Percentiles rank a stretch among this genome's conserved stretches.
phyloP scores from a whole-genome alignment of 2,113 vertebrate species.

The Otolemur garnettii region DNA sequence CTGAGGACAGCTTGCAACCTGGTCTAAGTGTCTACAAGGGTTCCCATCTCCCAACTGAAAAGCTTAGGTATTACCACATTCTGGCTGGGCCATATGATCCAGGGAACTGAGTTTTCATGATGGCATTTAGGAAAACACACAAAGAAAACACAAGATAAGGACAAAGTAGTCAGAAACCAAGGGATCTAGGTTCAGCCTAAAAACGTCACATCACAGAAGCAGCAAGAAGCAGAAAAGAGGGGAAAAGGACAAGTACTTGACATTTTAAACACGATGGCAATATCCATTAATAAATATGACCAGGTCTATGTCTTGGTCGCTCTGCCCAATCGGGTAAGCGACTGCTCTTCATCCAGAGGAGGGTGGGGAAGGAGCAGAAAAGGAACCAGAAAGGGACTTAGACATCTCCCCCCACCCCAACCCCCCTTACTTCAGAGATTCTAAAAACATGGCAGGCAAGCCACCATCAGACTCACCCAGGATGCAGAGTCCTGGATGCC shows the following conservation, averaged over 20 bases:
- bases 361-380: background rate
- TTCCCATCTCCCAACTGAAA: background rate
- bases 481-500: background rate
- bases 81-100: background rate
- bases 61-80: background rate
- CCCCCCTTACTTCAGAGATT: background rate
- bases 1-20: background rate
- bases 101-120: background rate
- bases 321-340: background rate
- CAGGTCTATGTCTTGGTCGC: background rate
- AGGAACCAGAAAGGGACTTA: background rate
- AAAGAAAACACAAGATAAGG: background rate
- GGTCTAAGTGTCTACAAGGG: background rate
- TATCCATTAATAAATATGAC: background rate
- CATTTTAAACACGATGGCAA: background rate
- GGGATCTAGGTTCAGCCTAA: background rate
- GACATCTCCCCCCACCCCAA: background rate
- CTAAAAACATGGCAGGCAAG: background rate
- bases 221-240: background rate
- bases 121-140: background rate
- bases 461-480: background rate
- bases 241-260: background rate
- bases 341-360: background rate
- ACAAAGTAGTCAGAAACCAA: rapidly evolving
- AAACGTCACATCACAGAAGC: background rate